Evolutionary conservation across 1,140 invertebrate genomes (phyloP).

Genomic region (Aphaenogaster floridana): DNA sequence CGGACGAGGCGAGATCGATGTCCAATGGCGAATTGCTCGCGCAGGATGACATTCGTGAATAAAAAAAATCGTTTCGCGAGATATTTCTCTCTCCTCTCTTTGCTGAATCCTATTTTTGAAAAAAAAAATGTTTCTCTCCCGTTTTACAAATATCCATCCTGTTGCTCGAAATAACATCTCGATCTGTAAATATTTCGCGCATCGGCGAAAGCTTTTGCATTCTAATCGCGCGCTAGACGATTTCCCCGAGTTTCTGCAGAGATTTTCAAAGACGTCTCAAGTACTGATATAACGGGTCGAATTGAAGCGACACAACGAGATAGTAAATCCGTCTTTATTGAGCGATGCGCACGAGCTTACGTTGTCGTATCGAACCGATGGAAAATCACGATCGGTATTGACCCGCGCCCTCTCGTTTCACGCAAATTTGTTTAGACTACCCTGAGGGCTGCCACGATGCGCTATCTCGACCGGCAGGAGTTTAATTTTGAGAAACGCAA

Average conservation of each 20-base stretch:
- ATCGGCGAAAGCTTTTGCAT: conserved; percentile 4
- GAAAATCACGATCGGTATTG: conserved; percentile 73
- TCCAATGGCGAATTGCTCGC: conserved; percentile 21
- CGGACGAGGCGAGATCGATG: conserved; percentile 31
- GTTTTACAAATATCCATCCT: not conserved
- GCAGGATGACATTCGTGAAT: not conserved
- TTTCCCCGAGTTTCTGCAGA: not conserved
- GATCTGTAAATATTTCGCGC: conserved; percentile 17
- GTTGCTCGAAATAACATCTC: conserved; percentile 13
- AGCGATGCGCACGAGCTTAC: conserved; percentile 26
- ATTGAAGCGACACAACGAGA: not conserved
- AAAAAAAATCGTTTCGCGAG: not conserved
- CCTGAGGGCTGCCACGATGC: conserved; percentile 68
- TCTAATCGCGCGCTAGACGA: conserved; percentile 26
- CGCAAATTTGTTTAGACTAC: conserved; percentile 77
- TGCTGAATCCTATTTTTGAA: not conserved
- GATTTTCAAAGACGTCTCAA: conserved; percentile 1
- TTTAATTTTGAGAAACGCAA: conserved; percentile 81
- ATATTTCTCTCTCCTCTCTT: not conserved
- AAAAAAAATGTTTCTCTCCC: not conserved
- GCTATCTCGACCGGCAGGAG: conserved; percentile 64
- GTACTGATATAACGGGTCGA: not conserved
- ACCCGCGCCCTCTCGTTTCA: conserved; percentile 66
- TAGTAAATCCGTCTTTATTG: conserved; percentile 41
- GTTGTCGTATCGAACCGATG: conserved; percentile 7